Percentiles rank a stretch among this genome's conserved stretches.
phyloP scores from a whole-genome alignment of 2,888 invertebrate genomes.

The Drosophila borealis region DNA sequence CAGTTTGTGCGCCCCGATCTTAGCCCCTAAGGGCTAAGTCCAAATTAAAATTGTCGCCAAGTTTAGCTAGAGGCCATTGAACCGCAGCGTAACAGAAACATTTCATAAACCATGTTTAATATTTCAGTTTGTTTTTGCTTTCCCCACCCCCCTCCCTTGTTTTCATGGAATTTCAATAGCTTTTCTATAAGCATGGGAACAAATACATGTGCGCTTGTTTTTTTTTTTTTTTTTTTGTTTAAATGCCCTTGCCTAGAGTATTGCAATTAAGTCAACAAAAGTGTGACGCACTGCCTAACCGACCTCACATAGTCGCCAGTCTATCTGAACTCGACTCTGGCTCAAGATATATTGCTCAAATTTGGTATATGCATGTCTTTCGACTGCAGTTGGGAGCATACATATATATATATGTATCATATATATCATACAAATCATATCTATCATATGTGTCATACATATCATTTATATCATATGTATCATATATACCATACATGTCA shows the following conservation, averaged over 20 bases:
- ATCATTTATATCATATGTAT: too few relatives aligned
- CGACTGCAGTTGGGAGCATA: not conserved
- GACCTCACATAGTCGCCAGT: too few relatives aligned
- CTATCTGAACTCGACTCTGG: not conserved
- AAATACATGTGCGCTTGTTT: not conserved
- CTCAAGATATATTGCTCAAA: not conserved
- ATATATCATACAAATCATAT: too few relatives aligned
- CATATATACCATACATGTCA: too few relatives aligned
- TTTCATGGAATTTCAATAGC: not conserved
- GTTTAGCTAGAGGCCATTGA: constrained; percentile 29
- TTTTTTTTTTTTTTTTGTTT: too few relatives aligned
- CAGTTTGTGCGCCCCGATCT: not conserved
- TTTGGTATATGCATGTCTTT: not conserved
- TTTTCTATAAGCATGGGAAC: constrained; percentile 3
- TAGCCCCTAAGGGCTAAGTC: constrained; percentile 27
- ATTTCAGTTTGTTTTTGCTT: too few relatives aligned
- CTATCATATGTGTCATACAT: too few relatives aligned
- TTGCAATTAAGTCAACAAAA: not conserved
- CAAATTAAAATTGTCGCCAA: constrained; percentile 28
- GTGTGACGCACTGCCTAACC: too few relatives aligned
- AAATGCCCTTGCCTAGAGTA: not conserved
- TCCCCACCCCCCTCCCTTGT: too few relatives aligned
- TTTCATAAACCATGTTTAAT: not conserved
- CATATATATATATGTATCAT: not conserved
- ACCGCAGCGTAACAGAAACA: constrained; percentile 6